phyloP scores from a whole-genome alignment of 2,113 vertebrate genomes.

The Perccottus glenii region DNA sequence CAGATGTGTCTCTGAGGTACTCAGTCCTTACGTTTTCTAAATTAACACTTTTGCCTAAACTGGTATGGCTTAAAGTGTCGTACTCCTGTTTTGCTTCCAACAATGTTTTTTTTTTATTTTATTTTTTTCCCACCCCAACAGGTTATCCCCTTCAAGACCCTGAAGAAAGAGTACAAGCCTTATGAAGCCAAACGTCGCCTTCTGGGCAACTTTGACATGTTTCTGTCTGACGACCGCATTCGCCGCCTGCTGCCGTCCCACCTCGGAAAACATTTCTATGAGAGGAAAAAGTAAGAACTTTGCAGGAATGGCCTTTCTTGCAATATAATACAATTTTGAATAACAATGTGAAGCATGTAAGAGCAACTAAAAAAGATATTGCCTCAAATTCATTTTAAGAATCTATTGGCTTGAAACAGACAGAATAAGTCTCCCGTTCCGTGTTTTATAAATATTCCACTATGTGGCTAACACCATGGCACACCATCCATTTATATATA shows the following conservation, averaged over 20 bases:
- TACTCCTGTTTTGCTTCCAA: no score
- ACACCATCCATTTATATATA: no score
- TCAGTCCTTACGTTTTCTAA: constrained; percentile 18
- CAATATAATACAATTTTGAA: no score
- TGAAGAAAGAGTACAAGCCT: constrained; percentile 88
- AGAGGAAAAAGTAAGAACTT: constrained; percentile 81
- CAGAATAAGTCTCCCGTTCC: no score
- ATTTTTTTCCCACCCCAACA: constrained; percentile 53
- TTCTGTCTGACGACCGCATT: constrained; percentile 86
- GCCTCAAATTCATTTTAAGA: no score
- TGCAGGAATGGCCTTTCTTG: not conserved
- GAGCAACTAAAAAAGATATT: no score
- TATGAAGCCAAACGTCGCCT: constrained; percentile 87
- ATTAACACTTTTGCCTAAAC: no score
- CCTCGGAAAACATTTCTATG: constrained; percentile 89
- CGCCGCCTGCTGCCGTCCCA: constrained; percentile 85
- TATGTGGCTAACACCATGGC: no score
- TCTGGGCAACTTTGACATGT: constrained; percentile 84
- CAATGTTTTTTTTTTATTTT: not conserved
- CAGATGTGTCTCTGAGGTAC: constrained; percentile 85
- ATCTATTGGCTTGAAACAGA: no score
- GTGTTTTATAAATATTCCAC: no score
- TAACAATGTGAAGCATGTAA: no score
- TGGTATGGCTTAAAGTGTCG: no score
- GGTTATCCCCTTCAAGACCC: constrained; percentile 85